phyloP scores from a whole-genome alignment of 92 coral and sea anemone genomes.

The Paragorgia papillata region DNA sequence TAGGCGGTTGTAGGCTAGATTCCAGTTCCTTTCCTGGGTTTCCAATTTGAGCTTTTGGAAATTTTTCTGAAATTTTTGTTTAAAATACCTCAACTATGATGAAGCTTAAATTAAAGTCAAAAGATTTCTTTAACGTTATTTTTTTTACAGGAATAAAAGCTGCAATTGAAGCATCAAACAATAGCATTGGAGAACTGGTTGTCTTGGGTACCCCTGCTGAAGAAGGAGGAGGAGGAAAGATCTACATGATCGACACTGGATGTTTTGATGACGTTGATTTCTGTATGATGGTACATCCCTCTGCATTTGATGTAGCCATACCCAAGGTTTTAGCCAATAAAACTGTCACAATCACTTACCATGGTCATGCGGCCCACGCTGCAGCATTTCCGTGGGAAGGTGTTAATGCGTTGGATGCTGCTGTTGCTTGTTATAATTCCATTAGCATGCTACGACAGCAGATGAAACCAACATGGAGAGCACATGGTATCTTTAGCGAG shows the following conservation, averaged over 20 bases:
- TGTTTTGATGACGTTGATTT: slow-evolving; percentile 51
- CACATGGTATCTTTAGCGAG: slow-evolving; percentile 73
- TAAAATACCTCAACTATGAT: too few species aligned
- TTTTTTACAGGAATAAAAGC: slow-evolving; percentile 74
- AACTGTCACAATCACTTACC: slow-evolving; percentile 46
- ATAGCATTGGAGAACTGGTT: slow-evolving; percentile 57
- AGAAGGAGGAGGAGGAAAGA: slow-evolving; percentile 60
- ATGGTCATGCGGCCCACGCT: slow-evolving; percentile 89
- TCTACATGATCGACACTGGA: slow-evolving; percentile 55
- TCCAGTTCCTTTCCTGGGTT: too few species aligned
- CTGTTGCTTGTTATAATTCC: slow-evolving; percentile 71
- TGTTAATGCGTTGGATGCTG: slow-evolving; percentile 91
- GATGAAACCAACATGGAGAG: slow-evolving; percentile 93
- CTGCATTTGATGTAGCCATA: slow-evolving; percentile 17
- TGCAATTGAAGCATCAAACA: slow-evolving; percentile 71
- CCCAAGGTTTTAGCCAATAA: slow-evolving; percentile 23
- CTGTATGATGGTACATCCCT: slow-evolving; percentile 66
- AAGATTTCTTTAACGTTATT: too few species aligned
- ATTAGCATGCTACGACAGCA: slow-evolving; percentile 83
- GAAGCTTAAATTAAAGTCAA: too few species aligned
- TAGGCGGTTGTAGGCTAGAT: too few species aligned
- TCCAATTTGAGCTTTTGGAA: too few species aligned
- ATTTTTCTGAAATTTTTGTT: too few species aligned
- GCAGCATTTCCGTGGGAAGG: slow-evolving; percentile 97
- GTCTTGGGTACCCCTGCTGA: slow-evolving; percentile 61